These are phyloP conservation scores for Colistium nudipinnis DNA, from an alignment of 2,113 vertebrate genomes.

Conservation along the genomic window DNA sequence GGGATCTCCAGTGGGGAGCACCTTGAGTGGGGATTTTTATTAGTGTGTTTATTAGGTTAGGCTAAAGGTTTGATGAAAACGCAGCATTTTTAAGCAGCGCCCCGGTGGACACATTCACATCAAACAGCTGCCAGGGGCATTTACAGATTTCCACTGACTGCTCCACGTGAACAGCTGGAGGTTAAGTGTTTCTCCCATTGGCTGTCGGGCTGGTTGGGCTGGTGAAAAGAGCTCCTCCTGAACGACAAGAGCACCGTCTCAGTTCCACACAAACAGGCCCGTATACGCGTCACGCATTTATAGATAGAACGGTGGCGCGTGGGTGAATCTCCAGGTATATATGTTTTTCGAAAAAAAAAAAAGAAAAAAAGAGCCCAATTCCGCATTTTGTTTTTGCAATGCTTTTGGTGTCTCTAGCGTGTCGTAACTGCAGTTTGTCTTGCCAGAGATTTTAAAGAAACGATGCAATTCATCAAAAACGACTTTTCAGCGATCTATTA, in stretches of 20 bases:
- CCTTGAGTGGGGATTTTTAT: constrained; percentile 24
- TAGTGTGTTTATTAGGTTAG: constrained; percentile 31
- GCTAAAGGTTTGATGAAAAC: constrained; percentile 19
- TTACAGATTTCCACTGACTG: constrained; percentile 24
- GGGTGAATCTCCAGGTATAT: no score
- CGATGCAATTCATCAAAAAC: no score
- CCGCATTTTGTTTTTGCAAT: no score
- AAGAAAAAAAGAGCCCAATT: no score
- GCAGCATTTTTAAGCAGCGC: constrained; percentile 10
- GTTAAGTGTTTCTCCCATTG: constrained; percentile 46
- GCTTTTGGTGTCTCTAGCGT: no score
- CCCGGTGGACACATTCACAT: constrained; percentile 8
- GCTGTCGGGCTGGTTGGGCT: neutral
- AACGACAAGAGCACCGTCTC: neutral
- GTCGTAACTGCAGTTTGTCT: no score
- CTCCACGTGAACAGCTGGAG: constrained; percentile 20
- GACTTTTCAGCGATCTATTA: no score
- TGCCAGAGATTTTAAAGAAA: no score
- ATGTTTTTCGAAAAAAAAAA: no score
- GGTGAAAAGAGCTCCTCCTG: neutral
- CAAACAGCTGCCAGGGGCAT: constrained; percentile 21
- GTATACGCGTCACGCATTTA: no score
- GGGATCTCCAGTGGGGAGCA: constrained; percentile 7
- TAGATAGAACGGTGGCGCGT: no score
- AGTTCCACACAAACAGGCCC: neutral